Base-by-base conservation (phyloP, 1,140 invertebrate genomes). In the Grapholita molesta region DNA sequence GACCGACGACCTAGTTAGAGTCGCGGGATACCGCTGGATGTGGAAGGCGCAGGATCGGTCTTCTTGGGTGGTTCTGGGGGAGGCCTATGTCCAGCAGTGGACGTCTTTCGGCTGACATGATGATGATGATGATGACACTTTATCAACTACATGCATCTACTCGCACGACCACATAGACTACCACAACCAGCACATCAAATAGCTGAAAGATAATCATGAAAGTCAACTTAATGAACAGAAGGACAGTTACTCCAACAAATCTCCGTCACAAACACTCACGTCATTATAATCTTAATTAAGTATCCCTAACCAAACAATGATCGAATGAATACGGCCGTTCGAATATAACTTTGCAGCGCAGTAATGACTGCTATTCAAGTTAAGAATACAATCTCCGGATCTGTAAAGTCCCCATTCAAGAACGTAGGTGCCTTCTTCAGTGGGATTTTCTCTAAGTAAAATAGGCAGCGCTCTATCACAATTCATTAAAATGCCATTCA, bases 401-500 rank as follows among this genome's bases (percentile, higher is more conserved):
- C 64, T 66, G 35, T 42, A 66, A 66, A 42, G 35, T 42, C 35
- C 11, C 64, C 33, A 38, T 66, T 66, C 64, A 66, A 42, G 64
- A 42, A n/a, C 64, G 64, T 42, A 42, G 64, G 35, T 38, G 32
- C 64, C 35, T 64, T 28, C 33, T 38, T 66, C 23, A 35, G 32
- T 66, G 24, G 64, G 64, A 42, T 38, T 66, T 66, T 66, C 64
- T 66, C 23, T 38, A 25, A 61, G 55, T 30, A 12, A 57, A 57
- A 57, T 57, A 23, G 65, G 65, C 35, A 48, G 5, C 25, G 66
- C 42, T 30, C 66, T 67, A 67, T 67, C 66, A 67, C 66, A 67
- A 67, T 67, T 67, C 66, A 67, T 67, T 67, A 67, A 67, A 67
- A 67, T 67, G 25, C 66, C 42, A 67, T 67, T 67, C 66, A 48